phyloP scores from a whole-genome alignment of 2,113 vertebrate species.

The Dascyllus trimaculatus region DNA sequence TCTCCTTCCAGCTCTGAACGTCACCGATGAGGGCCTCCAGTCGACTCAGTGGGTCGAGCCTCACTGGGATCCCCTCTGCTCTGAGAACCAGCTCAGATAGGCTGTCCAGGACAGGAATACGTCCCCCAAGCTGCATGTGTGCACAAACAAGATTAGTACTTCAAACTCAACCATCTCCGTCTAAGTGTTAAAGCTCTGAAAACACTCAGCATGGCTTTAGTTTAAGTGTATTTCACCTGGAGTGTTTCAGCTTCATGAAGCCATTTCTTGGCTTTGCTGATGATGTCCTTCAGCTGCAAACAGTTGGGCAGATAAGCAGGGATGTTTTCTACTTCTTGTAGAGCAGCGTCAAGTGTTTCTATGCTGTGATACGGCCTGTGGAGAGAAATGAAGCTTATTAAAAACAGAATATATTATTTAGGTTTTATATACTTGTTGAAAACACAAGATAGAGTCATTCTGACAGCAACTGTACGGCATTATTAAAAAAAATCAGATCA shows the following conservation, averaged over 20 bases:
- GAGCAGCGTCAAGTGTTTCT: constrained; percentile 86
- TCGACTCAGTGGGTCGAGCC: constrained; percentile 89
- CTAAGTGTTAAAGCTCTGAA: neutral
- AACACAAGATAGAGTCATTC: neutral
- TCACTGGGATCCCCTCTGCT: constrained; percentile 91
- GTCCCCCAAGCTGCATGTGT: constrained; percentile 87
- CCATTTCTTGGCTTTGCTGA: constrained; percentile 93
- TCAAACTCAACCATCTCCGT: neutral
- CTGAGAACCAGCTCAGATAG: constrained; percentile 91
- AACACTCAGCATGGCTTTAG: neutral
- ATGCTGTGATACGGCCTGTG: constrained; percentile 89
- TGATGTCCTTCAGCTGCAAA: constrained; percentile 88
- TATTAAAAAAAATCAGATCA: neutral
- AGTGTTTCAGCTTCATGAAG: constrained; percentile 92
- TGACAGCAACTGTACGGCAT: neutral
- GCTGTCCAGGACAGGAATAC: constrained; percentile 91
- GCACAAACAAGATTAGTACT: constrained; percentile 18
- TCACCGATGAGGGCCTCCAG: constrained; percentile 91
- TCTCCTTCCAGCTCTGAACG: constrained; percentile 94
- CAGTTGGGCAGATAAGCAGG: constrained; percentile 94
- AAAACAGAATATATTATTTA: neutral
- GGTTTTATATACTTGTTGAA: neutral
- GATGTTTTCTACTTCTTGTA: constrained; percentile 92
- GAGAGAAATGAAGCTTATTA: constrained; percentile 1
- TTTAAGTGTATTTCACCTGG: constrained; percentile 85